Conservation (phyloP, 1,140 invertebrate species). For the Leptinotarsa defecta region DNA sequence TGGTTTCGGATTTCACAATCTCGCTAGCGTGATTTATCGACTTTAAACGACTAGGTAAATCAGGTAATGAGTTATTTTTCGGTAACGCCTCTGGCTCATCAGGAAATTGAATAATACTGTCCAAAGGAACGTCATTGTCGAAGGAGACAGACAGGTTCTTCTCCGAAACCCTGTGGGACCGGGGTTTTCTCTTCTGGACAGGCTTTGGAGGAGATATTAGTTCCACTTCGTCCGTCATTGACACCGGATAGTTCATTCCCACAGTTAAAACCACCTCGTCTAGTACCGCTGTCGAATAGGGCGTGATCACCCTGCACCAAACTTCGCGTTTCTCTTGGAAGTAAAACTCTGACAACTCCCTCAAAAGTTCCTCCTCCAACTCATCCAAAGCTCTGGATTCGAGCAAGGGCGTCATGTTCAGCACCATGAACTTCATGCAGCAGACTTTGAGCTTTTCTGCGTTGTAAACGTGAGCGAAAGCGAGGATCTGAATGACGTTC, state of each 20-base stretch:
- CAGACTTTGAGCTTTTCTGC: conserved; percentile 67
- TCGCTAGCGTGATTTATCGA: conserved; percentile 57
- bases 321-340: conserved; percentile 58
- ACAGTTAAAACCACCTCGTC: conserved; percentile 62
- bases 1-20: conserved; percentile 52
- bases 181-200: conserved; percentile 56
- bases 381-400: conserved; percentile 67
- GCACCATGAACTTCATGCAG: conserved; percentile 72
- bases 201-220: conserved; percentile 44
- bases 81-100: conserved; percentile 23
- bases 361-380: conserved; percentile 62
- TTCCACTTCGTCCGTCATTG: conserved; percentile 50
- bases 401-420: conserved; percentile 70
- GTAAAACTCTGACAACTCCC: conserved; percentile 67
- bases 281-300: conserved; percentile 62
- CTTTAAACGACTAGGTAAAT: conserved; percentile 59
- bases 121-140: conserved; percentile 31
- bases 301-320: conserved; percentile 65
- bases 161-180: conserved; percentile 45
- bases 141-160: conserved; percentile 25
- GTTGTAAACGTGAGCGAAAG: conserved; percentile 71
- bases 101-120: conserved; percentile 37
- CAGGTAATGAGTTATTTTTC: background rate
- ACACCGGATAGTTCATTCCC: conserved; percentile 56
- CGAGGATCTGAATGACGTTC: conserved; percentile 71